A percentile compares a stretch with the other conserved stretches of the same genome.
Conservation (phyloP, 2,888 invertebrate genomes). For the Apotomis capreana region DNA sequence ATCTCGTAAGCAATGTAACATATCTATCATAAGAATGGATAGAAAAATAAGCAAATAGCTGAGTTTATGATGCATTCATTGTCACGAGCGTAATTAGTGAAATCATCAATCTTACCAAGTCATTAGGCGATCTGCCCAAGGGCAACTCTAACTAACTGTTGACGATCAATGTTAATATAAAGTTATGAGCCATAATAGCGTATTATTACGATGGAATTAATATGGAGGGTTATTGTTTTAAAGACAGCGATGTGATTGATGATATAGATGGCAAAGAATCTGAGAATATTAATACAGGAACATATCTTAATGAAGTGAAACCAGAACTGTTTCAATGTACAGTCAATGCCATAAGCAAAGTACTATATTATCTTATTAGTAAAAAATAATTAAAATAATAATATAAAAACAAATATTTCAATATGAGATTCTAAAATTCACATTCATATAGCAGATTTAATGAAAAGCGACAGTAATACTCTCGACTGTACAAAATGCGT, state of each 20-base stretch:
- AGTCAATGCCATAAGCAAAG: constrained; percentile 6
- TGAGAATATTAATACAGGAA: constrained; percentile 44
- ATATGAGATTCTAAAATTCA: no score
- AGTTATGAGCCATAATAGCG: constrained; percentile 71
- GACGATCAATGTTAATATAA: constrained; percentile 73
- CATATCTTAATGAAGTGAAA: constrained; percentile 40
- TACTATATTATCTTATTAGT: no score
- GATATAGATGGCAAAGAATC: constrained; percentile 58
- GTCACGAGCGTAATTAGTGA: constrained; percentile 78
- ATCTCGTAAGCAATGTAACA: constrained; percentile 16
- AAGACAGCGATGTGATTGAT: constrained; percentile 75
- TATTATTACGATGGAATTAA: constrained; percentile 76
- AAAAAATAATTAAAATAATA: neutral
- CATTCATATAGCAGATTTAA: neutral
- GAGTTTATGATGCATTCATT: constrained; percentile 69
- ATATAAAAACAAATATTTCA: no score
- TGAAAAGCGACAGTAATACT: neutral
- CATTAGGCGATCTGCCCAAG: constrained; percentile 77
- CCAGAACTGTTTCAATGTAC: constrained; percentile 19
- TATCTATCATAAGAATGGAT: constrained; percentile 42
- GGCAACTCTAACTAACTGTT: constrained; percentile 76
- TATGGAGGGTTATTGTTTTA: constrained; percentile 77
- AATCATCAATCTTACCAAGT: constrained; percentile 77
- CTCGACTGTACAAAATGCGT: constrained; percentile 16
- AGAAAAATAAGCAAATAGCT: constrained; percentile 62